Percentiles rank a stretch among this genome's conserved stretches.
phyloP scores from a whole-genome alignment of 35 echinoderm and acorn worm genomes.

The Eucidaris tribuloides region DNA sequence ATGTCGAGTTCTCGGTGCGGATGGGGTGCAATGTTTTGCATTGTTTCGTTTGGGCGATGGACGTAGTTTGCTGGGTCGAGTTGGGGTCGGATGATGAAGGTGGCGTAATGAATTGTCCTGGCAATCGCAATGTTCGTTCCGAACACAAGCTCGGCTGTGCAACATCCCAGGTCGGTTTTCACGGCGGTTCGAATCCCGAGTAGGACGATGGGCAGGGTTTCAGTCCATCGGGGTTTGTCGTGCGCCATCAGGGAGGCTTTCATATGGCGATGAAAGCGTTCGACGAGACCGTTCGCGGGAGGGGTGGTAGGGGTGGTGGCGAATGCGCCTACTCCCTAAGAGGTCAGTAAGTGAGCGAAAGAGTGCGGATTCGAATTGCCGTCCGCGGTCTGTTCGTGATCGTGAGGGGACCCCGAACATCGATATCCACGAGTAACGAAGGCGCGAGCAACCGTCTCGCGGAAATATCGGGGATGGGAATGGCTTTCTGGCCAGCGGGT shows the following conservation, averaged over 20 bases:
- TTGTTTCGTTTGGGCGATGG: too few relatives aligned
- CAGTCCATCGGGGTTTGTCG: neutral
- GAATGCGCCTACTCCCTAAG: constrained; percentile 10
- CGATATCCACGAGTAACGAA: neutral
- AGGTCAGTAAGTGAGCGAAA: neutral
- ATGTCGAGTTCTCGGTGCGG: too few relatives aligned
- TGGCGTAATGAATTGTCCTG: too few relatives aligned
- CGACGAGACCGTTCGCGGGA: constrained; percentile 29
- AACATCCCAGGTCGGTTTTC: constrained; percentile 29
- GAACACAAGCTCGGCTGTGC: constrained; percentile 47
- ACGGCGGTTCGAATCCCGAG: constrained; percentile 42
- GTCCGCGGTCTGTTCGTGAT: constrained; percentile 11
- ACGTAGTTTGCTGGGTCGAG: too few relatives aligned
- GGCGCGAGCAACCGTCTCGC: neutral
- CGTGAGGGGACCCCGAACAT: neutral
- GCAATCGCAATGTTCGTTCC: too few relatives aligned
- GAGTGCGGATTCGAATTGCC: constrained; percentile 15
- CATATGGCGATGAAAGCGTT: constrained; percentile 40
- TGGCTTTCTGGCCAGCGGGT: constrained; percentile 30
- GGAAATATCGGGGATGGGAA: neutral
- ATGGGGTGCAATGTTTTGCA: too few relatives aligned
- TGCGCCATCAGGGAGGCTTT: constrained; percentile 50
- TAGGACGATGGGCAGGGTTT: too few relatives aligned
- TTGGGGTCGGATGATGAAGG: too few relatives aligned
- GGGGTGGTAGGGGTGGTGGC: constrained; percentile 9